Evolutionary conservation across 2,113 vertebrate genomes (phyloP).

Genomic region (Anolis sagrei): DNA sequence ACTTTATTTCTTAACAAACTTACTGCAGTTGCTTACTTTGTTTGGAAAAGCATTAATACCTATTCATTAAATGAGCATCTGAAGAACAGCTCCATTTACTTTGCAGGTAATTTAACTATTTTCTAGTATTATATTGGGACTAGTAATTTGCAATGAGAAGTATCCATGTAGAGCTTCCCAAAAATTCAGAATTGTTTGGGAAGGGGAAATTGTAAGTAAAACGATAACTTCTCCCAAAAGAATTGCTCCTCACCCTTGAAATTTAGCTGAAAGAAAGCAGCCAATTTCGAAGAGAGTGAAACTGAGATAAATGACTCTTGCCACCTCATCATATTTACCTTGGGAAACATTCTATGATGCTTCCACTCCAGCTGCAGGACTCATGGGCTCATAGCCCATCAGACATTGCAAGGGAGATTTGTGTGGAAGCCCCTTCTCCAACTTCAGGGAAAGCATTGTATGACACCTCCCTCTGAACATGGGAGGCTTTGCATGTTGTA

Average conservation of each 20-base stretch:
- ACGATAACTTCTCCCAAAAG: neutral
- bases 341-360: too few relatives aligned
- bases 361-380: too few relatives aligned
- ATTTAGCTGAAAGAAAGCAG: neutral
- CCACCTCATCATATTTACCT: too few relatives aligned
- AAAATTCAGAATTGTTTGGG: neutral
- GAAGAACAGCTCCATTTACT: neutral
- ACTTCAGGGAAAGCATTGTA: too few relatives aligned
- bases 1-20: neutral
- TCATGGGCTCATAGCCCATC: too few relatives aligned
- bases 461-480: too few relatives aligned
- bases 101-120: neutral
- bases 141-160: neutral
- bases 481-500: too few relatives aligned
- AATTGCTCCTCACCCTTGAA: neutral
- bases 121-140: neutral
- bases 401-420: too few relatives aligned
- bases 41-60: neutral
- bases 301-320: neutral
- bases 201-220: neutral
- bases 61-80: neutral
- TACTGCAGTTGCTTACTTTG: neutral
- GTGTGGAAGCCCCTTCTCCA: too few relatives aligned
- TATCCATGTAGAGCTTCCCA: neutral
- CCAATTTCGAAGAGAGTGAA: neutral